Conservation (phyloP, 2,888 invertebrate genomes). For the Lasioglossum pauxillum region DNA sequence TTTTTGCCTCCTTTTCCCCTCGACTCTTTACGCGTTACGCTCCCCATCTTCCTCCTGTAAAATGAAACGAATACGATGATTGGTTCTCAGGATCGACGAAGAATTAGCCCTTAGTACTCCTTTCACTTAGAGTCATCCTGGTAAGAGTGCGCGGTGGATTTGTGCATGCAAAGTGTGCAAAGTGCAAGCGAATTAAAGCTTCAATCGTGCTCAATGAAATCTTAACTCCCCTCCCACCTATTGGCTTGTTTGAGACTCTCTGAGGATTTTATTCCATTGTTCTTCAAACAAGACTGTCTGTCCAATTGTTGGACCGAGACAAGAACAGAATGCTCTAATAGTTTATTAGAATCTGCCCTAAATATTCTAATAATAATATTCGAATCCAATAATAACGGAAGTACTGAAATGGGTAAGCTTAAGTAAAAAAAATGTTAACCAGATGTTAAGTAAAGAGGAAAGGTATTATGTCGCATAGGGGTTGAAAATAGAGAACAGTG, state of each 20-base stretch:
- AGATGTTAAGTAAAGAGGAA: not conserved
- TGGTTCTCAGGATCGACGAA: not conserved
- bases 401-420: not conserved
- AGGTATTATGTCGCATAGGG: not conserved
- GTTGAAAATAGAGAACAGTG: not conserved
- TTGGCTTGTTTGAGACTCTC: no score
- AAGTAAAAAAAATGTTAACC: not conserved
- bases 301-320: not conserved
- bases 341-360: no score
- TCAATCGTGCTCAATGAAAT: not conserved
- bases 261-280: not conserved
- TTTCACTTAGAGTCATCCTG: not conserved
- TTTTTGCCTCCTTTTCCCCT: slow-evolving; percentile 18
- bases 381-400: no score
- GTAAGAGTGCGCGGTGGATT: not conserved
- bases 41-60: not conserved
- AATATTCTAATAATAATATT: no score
- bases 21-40: slow-evolving; percentile 21
- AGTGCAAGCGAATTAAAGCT: not conserved
- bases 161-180: not conserved
- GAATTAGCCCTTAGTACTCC: not conserved
- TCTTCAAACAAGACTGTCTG: not conserved
- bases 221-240: not conserved
- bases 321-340: not conserved
- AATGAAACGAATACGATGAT: not conserved